Base-by-base conservation (phyloP, 2,113 vertebrate genomes). In the Gnathonemus longibarbis region DNA sequence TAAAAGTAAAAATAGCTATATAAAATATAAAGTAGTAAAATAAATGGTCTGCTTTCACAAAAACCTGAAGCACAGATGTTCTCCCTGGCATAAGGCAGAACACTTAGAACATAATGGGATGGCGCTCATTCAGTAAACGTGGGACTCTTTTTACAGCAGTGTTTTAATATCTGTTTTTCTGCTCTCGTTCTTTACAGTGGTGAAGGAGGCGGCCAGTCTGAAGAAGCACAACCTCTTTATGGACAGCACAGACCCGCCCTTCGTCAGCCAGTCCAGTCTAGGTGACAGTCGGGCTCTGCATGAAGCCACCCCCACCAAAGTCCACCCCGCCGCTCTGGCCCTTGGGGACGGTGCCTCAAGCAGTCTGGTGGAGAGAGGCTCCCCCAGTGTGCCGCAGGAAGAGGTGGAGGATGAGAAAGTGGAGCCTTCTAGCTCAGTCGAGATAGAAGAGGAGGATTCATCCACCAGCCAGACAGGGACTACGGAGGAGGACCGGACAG, bases 201-300 rank as follows among this genome's bases (percentile, higher is more conserved):
- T 99, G 93, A 97, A 97, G 89, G 98, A 99, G 91, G 98, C 97
- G 0, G 96, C 96, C 0, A 87, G 94, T 89, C 93, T 97, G 94
- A 97, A 97, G 95, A 98, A 98, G 91, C 97, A 97, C 94, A 98
- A 98, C 94, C 95, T 99, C 89, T 96, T 97, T 92, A 96, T 96
- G 50, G 97, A 98, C 85, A 96, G 95, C 91, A 88, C 95, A 88
- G 95, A 95, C 52, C 90, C 95, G 89, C 94, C 95, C 91, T 95
- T 95, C 35, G 94, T 96, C 89, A 98, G 97, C 0, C 94, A 96
- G 91, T 97, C 96, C 93, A 98, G 97, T 91, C 92, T 96, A 91
- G 96, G 95, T 1, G 97, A 96, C 91, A 93, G 96, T 9, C 95
- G 93, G 90, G 96, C 95, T 0, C 93, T 95, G 0, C 52, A 92